Conservation (phyloP, 2,113 vertebrate genomes). For the Melanotaenia duboulayi region DNA sequence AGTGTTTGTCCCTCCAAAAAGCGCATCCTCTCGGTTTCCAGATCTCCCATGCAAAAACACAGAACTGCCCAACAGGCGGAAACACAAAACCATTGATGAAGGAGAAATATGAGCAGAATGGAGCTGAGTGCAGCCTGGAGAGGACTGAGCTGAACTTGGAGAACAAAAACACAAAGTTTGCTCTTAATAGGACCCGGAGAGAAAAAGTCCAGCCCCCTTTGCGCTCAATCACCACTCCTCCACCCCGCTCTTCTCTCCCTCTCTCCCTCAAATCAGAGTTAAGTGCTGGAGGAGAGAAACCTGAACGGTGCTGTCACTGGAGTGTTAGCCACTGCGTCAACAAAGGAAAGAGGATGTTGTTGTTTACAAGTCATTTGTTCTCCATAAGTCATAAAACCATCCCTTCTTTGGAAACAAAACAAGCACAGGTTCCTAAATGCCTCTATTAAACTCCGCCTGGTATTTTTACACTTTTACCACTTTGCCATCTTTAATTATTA, state of each 20-base stretch:
- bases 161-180: constrained; percentile 86
- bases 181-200: constrained; percentile 82
- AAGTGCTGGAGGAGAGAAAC: constrained; percentile 72
- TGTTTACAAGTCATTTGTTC: not conserved
- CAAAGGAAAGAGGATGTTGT: constrained; percentile 13
- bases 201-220: constrained; percentile 83
- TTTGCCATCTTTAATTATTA: constrained; percentile 72
- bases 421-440: not conserved
- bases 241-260: constrained; percentile 46
- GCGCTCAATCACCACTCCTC: constrained; percentile 76
- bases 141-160: constrained; percentile 82
- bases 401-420: too few relatives aligned
- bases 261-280: constrained; percentile 69
- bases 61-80: constrained; percentile 57
- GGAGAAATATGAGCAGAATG: constrained; percentile 49
- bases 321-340: constrained; percentile 26
- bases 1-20: constrained; percentile 35
- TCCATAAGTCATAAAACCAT: not conserved
- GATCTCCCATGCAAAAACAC: constrained; percentile 60
- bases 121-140: constrained; percentile 59
- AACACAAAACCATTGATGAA: constrained; percentile 57
- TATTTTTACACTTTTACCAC: constrained; percentile 59
- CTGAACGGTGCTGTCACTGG: constrained; percentile 57
- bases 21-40: constrained; percentile 75
- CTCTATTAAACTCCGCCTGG: constrained; percentile 30